Percentiles rank a stretch among this genome's conserved stretches.
phyloP scores from a whole-genome alignment of 2,797 vertebrate genomes.

The Clarias platycephalus region DNA sequence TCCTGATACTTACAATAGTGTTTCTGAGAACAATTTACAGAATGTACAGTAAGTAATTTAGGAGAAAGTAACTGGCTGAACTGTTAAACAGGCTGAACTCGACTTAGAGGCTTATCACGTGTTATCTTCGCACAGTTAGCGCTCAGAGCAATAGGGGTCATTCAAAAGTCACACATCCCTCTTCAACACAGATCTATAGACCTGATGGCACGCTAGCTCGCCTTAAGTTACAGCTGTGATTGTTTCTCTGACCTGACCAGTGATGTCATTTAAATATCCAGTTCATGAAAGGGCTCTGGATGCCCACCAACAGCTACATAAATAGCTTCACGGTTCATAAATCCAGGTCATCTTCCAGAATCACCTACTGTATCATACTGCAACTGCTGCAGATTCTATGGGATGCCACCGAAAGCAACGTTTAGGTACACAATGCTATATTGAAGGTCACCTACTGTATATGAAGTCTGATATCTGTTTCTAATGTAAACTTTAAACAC shows the following conservation, averaged over 20 bases:
- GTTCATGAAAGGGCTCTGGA: slow-evolving; percentile 4
- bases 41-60: slow-evolving; percentile 45
- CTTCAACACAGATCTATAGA: slow-evolving; percentile 10
- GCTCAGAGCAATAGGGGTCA: slow-evolving; percentile 45
- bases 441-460: slow-evolving; percentile 24
- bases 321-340: slow-evolving; percentile 35
- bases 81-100: slow-evolving; percentile 40
- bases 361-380: slow-evolving; percentile 26
- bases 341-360: slow-evolving; percentile 36
- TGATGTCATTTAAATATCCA: slow-evolving; percentile 28
- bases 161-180: slow-evolving; percentile 42
- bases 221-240: slow-evolving; percentile 38
- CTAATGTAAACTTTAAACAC: neutral
- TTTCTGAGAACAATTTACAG: slow-evolving; percentile 31
- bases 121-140: slow-evolving; percentile 49
- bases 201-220: slow-evolving; percentile 19
- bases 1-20: slow-evolving; percentile 36
- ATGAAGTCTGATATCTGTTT: neutral
- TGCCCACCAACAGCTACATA: slow-evolving; percentile 8
- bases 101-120: slow-evolving; percentile 48
- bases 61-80: slow-evolving; percentile 42
- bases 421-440: neutral
- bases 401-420: slow-evolving; percentile 1
- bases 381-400: slow-evolving; percentile 26
- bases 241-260: slow-evolving; percentile 34